A percentile compares a stretch with the other conserved stretches of the same genome.
phyloP scores from a whole-genome alignment of 2,113 vertebrate genomes.

The Chauna torquata region DNA sequence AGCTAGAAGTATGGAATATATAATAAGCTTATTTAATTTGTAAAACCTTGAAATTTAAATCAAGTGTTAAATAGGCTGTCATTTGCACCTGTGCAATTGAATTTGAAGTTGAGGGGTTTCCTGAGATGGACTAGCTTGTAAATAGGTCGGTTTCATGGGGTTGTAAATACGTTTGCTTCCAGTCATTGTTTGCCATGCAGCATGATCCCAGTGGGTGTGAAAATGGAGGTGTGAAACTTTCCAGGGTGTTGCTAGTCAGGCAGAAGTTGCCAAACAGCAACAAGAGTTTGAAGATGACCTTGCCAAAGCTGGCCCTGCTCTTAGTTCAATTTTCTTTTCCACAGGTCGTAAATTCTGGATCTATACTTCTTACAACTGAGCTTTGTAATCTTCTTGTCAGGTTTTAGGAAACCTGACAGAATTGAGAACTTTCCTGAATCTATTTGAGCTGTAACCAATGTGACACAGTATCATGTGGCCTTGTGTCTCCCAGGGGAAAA shows the following conservation, averaged over 20 bases:
- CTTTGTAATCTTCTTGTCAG: not conserved
- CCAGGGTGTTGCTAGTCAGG: constrained; percentile 76
- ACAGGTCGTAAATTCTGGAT: not conserved
- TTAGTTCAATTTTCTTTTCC: constrained; percentile 31
- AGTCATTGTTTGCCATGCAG: constrained; percentile 5
- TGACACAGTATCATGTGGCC: constrained; percentile 68
- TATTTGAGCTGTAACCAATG: constrained; percentile 71
- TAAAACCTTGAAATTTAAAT: constrained; percentile 44
- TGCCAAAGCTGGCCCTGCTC: constrained; percentile 73
- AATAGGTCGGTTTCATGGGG: not conserved
- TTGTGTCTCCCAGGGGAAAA: constrained; percentile 70
- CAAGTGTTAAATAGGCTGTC: not conserved
- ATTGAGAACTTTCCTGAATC: constrained; percentile 77
- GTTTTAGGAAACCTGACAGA: constrained; percentile 78
- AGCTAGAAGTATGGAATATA: not conserved
- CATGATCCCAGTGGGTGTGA: not conserved
- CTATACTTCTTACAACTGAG: not conserved
- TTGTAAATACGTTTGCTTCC: not conserved
- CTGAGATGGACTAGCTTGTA: not conserved
- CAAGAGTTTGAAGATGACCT: constrained; percentile 77
- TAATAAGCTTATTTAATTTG: constrained; percentile 19
- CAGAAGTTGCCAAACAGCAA: constrained; percentile 79
- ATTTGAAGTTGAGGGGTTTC: constrained; percentile 14
- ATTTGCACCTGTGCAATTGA: not conserved
- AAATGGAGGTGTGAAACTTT: constrained; percentile 33